A percentile compares a stretch with the other conserved stretches of the same genome.
Conservation (phyloP, 1,140 invertebrate genomes). For the Patella vulgata region DNA sequence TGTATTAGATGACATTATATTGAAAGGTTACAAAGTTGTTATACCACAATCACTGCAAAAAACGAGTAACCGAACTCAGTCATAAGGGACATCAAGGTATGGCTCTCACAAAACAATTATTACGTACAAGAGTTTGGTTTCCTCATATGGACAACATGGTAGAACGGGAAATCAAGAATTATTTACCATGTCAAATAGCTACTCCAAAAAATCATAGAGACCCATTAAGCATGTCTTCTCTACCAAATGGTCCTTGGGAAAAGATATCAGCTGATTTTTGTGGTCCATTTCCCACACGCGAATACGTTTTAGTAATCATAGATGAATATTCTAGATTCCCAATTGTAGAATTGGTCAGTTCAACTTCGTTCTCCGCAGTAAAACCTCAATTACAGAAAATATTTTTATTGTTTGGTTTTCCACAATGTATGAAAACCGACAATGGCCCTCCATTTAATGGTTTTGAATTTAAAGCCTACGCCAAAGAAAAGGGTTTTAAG, state of each 20-base stretch:
- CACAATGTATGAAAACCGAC: constrained; percentile 25
- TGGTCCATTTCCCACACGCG: constrained; percentile 40
- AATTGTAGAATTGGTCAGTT: constrained; percentile 33
- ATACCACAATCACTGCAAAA: constrained; percentile 34
- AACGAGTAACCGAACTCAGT: too few relatives aligned
- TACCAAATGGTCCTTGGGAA: constrained; percentile 41
- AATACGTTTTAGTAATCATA: constrained; percentile 43
- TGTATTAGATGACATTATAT: constrained; percentile 23
- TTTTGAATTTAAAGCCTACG: constrained; percentile 20
- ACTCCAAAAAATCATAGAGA: too few relatives aligned
- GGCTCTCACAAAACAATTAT: constrained; percentile 47
- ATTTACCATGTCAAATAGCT: constrained; percentile 32
- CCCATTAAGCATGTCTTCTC: constrained; percentile 31
- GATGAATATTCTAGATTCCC: constrained; percentile 48
- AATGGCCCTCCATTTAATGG: constrained; percentile 36
- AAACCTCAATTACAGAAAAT: constrained; percentile 32
- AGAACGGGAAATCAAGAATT: constrained; percentile 46
- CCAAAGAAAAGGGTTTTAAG: constrained; percentile 10
- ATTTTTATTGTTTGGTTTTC: constrained; percentile 28
- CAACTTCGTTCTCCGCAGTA: constrained; percentile 25
- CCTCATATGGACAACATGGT: constrained; percentile 50
- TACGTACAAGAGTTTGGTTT: constrained; percentile 64
- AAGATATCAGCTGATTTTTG: constrained; percentile 41
- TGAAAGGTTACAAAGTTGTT: constrained; percentile 33
- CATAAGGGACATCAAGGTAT: constrained; percentile 59